Percentiles rank a stretch among this genome's conserved stretches.
phyloP scores from a whole-genome alignment of 2,113 vertebrate species.

The Pluvianellus socialis region DNA sequence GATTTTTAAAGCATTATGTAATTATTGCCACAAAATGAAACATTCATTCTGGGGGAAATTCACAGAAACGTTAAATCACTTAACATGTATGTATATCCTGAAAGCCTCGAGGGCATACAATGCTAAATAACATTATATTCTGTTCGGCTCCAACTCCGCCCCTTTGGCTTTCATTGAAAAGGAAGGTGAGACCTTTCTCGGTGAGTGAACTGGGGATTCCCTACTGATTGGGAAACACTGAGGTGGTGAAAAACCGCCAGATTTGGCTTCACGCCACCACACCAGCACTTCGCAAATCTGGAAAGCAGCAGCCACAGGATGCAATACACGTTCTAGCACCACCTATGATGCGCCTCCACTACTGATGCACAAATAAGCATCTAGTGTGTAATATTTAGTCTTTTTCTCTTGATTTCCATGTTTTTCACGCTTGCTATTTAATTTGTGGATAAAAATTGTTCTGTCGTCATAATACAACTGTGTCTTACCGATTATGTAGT shows the following conservation, averaged over 20 bases:
- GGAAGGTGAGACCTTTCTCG: neutral
- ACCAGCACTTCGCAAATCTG: accelerated
- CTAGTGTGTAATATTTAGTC: neutral
- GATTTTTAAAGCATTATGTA: neutral
- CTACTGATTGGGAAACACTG: neutral
- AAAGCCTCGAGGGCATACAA: neutral
- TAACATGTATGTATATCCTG: neutral
- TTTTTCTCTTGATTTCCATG: neutral
- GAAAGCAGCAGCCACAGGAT: neutral
- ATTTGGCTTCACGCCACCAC: neutral
- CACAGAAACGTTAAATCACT: neutral
- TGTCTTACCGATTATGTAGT: neutral
- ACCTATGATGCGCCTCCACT: neutral
- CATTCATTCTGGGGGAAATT: neutral
- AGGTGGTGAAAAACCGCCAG: neutral
- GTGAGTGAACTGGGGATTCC: neutral
- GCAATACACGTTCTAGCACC: neutral
- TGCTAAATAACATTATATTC: neutral
- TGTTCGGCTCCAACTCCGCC: neutral
- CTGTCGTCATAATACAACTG: neutral
- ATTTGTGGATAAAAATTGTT: neutral
- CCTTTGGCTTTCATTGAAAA: neutral
- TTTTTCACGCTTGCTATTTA: neutral
- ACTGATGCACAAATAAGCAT: neutral
- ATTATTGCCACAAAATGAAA: neutral